These are phyloP conservation scores for Trypoxylus dichotomus DNA, from an alignment of 1,140 invertebrate species.

Conservation along the genomic window DNA sequence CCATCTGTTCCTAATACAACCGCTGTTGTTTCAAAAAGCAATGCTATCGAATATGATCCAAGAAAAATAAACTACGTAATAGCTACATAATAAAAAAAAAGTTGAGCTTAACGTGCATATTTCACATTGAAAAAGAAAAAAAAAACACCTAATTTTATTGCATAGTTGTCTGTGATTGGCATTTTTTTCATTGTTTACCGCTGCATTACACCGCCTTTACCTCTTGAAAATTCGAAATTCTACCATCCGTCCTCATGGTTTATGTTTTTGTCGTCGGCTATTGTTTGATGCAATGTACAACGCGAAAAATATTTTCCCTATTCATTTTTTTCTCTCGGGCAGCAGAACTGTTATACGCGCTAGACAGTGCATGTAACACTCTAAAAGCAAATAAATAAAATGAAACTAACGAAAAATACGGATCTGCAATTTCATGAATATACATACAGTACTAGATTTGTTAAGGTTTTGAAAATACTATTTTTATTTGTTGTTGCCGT, in stretches of 20 bases:
- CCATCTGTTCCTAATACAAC: too few relatives aligned
- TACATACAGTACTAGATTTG: neutral
- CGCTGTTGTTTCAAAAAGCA: too few relatives aligned
- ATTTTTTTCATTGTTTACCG: neutral
- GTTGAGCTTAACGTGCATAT: too few relatives aligned
- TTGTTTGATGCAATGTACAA: neutral
- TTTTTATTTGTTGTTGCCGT: neutral
- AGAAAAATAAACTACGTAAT: too few relatives aligned
- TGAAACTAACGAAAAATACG: neutral
- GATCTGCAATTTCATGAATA: neutral
- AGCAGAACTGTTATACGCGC: neutral
- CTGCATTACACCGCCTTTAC: neutral
- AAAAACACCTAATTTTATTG: neutral
- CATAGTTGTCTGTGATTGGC: neutral
- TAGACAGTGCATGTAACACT: neutral
- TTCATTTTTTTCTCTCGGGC: neutral
- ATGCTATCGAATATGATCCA: too few relatives aligned
- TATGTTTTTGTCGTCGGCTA: neutral
- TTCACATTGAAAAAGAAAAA: too few relatives aligned
- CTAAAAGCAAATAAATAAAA: neutral
- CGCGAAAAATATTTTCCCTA: neutral
- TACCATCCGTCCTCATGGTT: neutral
- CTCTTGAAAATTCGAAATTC: neutral
- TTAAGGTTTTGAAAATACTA: neutral
- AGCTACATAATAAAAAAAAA: too few relatives aligned